These are phyloP conservation scores for Knipowitschia caucasica DNA, from an alignment of 2,797 vertebrate species.

Conservation along the genomic window DNA sequence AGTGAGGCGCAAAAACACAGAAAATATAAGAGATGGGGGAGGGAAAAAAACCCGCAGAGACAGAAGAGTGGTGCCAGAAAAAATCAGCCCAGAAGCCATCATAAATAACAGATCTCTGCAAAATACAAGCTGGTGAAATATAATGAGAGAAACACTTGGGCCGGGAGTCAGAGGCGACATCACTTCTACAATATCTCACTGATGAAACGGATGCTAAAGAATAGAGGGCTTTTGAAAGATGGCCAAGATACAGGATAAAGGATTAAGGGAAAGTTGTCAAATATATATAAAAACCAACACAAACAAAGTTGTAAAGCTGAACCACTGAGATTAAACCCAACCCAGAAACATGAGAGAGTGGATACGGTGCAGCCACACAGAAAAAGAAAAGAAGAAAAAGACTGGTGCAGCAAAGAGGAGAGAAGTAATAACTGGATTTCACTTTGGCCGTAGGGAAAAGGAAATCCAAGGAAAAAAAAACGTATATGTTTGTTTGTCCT, in stretches of 20 bases:
- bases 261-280: conserved; percentile 27
- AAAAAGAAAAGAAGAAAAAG: background rate
- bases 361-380: conserved; percentile 5
- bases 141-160: conserved; percentile 57
- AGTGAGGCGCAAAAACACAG: background rate
- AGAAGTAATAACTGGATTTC: conserved; percentile 32
- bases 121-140: conserved; percentile 33
- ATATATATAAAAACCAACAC: background rate
- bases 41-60: conserved; percentile 13
- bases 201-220: conserved; percentile 17
- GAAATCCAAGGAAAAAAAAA: conserved; percentile 11
- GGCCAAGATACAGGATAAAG: conserved; percentile 16
- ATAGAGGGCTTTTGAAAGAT: conserved; percentile 3
- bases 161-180: conserved; percentile 33
- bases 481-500: conserved; percentile 24
- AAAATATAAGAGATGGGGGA: conserved; percentile 2
- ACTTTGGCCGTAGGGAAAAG: conserved; percentile 12
- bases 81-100: conserved; percentile 39
- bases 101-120: conserved; percentile 59
- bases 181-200: conserved; percentile 65
- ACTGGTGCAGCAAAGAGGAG: background rate
- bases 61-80: conserved; percentile 11
- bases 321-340: conserved; percentile 22
- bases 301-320: background rate
- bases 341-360: conserved; percentile 17